Conservation (phyloP, 2,888 invertebrate genomes). For the Prostheceraeus crozeri region DNA sequence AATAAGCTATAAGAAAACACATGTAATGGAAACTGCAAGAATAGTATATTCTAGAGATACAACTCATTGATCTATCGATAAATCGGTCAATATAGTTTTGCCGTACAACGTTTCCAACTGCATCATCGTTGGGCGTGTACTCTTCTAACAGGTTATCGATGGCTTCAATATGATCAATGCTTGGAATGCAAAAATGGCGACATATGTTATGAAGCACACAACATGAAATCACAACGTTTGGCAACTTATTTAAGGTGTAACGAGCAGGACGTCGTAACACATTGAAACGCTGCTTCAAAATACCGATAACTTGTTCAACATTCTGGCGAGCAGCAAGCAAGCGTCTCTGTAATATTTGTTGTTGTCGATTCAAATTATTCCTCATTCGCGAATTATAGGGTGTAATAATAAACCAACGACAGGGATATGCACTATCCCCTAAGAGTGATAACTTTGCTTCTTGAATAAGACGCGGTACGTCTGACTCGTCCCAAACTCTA, state of each 20-base stretch:
- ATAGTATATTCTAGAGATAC: too few relatives aligned
- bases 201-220: slow-evolving; percentile 16
- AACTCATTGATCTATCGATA: too few relatives aligned
- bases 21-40: too few relatives aligned
- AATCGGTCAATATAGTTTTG: too few relatives aligned
- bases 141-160: too few relatives aligned
- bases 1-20: too few relatives aligned
- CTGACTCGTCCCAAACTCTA: slow-evolving; percentile 38
- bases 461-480: slow-evolving; percentile 30
- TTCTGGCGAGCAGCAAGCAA: not conserved
- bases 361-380: not conserved
- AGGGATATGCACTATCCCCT: slow-evolving; percentile 40
- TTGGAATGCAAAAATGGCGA: slow-evolving; percentile 9
- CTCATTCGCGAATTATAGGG: slow-evolving; percentile 27
- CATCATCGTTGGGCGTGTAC: too few relatives aligned
- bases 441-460: not conserved
- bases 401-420: slow-evolving; percentile 34
- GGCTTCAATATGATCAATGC: too few relatives aligned
- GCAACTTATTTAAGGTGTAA: slow-evolving; percentile 1
- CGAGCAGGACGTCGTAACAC: too few relatives aligned
- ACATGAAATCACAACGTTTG: not conserved
- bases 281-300: too few relatives aligned
- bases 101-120: too few relatives aligned
- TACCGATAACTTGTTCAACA: slow-evolving; percentile 2
- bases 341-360: not conserved